phyloP scores from a whole-genome alignment of 1,140 invertebrate species.

The Calephelis virginiensis region DNA sequence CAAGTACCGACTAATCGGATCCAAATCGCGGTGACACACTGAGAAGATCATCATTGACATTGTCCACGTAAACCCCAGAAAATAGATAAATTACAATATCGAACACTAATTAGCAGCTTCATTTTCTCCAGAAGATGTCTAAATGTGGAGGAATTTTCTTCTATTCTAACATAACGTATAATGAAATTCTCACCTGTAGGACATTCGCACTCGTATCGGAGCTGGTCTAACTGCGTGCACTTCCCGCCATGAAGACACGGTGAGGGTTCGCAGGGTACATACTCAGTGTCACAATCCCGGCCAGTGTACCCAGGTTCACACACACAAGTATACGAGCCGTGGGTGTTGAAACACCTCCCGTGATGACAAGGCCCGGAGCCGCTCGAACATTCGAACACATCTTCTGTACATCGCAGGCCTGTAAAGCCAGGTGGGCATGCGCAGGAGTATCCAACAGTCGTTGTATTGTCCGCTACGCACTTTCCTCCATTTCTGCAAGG shows the following conservation, averaged over 20 bases:
- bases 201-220: conserved; percentile 92
- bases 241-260: conserved; percentile 93
- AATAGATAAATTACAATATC: too few species aligned
- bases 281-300: conserved; percentile 92
- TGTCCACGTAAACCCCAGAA: too few species aligned
- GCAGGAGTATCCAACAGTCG: conserved; percentile 85
- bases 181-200: conserved; percentile 86
- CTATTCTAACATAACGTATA: too few species aligned
- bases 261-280: conserved; percentile 93
- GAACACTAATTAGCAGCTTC: too few species aligned
- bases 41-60: too few species aligned
- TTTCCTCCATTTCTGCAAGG: conserved; percentile 92
- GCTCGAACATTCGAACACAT: conserved; percentile 92
- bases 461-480: conserved; percentile 84
- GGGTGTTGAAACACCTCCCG: conserved; percentile 91
- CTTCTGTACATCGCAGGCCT: conserved; percentile 90
- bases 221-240: conserved; percentile 86
- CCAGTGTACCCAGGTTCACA: conserved; percentile 94
- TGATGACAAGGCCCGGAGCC: conserved; percentile 87
- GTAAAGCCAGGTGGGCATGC: conserved; percentile 92
- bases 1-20: too few species aligned
- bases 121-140: too few species aligned
- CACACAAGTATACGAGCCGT: conserved; percentile 94
- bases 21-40: too few species aligned
- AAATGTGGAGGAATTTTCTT: too few species aligned